Evolutionary conservation across 30 jellyfish, hydroid and myxozoan genomes (phyloP), one percentile per base, ranked within the genome.

Genomic region (Aurelia aurita complex sp. Pacific): DNA sequence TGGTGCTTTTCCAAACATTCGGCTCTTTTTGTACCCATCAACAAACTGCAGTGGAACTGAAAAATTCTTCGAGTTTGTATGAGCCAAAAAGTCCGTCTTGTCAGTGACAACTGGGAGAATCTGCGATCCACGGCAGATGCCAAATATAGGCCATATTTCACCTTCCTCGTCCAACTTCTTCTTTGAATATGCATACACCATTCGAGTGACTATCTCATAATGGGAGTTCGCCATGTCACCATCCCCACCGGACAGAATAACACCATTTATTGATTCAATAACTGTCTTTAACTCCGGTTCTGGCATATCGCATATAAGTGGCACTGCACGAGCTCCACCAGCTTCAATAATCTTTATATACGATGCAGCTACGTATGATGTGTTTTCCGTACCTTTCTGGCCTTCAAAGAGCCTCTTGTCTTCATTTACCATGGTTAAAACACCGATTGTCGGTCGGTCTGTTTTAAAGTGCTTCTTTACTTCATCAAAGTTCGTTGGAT

Each of bases 121-220:
- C 66, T 92, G 97, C 15, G 98, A 90, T 5, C 98, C 98, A 10
- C 98, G 70, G 92, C 98, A 92, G 2, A 92, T 86, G 35, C 98
- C 98, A 67, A 92, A 75, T 12, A 92, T 89, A 2, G 98, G 98
- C 91, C 91, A 92, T 46, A 71, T 80, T 33, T 87, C 91, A 11
- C 94, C 94, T 62, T 87, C 91, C 23, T 76, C 88, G 46, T 94
- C 96, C 80, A 65, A 42, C 62, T 82, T 82, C 76, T 71, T 69
- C 61, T 70, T 69, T 4, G 98, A 87, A 67, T 80, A 86, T 50
- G 73, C 83, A 59, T 73, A 71, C 51, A 82, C 86, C 81, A 78
- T 86, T 23, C 89, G 64, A 13, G 96, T 68, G 59, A 92, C 89
- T 74, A 74, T 81, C 63, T 82, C 92, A 76, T 92, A 92, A 29